Conservation (phyloP, 2,797 vertebrate species). For the Silurus lanzhouensis region DNA sequence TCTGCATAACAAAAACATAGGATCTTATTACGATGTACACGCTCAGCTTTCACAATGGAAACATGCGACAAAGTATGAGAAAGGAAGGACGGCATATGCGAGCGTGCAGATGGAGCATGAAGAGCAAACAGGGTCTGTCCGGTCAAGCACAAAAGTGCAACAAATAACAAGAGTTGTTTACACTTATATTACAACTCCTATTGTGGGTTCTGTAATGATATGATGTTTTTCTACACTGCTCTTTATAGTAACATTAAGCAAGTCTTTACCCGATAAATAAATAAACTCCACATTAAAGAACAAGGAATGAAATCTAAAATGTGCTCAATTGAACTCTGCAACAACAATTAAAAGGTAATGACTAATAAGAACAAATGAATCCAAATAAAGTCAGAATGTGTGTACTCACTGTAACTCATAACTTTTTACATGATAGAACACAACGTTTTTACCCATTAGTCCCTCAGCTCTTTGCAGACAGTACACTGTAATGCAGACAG, state of each 20-base stretch:
- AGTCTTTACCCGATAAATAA: neutral
- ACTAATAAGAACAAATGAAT: slow-evolving; percentile 4
- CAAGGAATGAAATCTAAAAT: neutral
- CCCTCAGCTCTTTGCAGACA: neutral
- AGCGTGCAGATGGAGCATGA: neutral
- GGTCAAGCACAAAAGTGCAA: neutral
- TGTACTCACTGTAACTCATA: slow-evolving; percentile 8
- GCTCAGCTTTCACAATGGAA: slow-evolving; percentile 43
- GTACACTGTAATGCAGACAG: slow-evolving; percentile 28
- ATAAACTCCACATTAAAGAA: neutral
- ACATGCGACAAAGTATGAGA: neutral
- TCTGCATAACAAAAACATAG: slow-evolving; percentile 66
- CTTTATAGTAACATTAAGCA: neutral
- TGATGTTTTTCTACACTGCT: neutral
- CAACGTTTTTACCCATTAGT: neutral
- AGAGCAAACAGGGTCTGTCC: neutral
- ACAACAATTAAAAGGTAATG: neutral
- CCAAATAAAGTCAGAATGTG: neutral
- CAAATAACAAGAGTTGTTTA: neutral
- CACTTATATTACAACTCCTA: neutral
- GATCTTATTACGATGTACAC: slow-evolving; percentile 28
- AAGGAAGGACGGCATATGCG: neutral
- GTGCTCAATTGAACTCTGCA: neutral
- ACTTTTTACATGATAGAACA: neutral
- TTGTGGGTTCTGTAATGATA: neutral